These are phyloP conservation scores for Leiothrix lutea DNA, from an alignment of 2,113 vertebrate genomes.

Conservation along the genomic window DNA sequence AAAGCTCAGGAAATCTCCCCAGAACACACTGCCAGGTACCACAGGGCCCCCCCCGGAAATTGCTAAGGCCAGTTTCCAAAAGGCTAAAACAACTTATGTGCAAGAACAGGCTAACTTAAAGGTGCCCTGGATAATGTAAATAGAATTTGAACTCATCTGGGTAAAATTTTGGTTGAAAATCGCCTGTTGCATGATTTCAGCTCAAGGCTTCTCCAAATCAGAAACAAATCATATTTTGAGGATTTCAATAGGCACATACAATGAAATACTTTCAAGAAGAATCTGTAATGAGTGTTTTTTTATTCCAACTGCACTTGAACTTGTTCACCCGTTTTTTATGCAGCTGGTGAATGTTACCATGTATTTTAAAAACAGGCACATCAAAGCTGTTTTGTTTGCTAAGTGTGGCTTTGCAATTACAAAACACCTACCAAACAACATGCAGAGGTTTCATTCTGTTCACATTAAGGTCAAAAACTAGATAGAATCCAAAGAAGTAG, in stretches of 20 bases:
- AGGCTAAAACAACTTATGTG: not conserved
- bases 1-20: not conserved
- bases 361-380: not conserved
- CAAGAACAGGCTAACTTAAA: not conserved
- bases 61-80: not conserved
- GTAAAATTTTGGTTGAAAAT: not conserved
- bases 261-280: not conserved
- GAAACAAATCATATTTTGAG: not conserved
- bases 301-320: not conserved
- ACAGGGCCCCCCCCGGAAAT: not conserved
- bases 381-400: not conserved
- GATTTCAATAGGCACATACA: not conserved
- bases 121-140: not conserved
- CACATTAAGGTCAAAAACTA: not conserved
- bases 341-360: not conserved
- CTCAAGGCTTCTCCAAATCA: not conserved
- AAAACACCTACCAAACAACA: not conserved
- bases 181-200: not conserved
- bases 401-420: not conserved
- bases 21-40: not conserved
- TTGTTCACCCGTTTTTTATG: not conserved
- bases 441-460: not conserved
- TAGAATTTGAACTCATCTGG: not conserved
- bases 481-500: not conserved
- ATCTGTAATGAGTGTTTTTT: not conserved